A percentile compares a stretch with the other conserved stretches of the same genome.
These are phyloP conservation scores for Anser cygnoides DNA, from an alignment of 2,113 vertebrate genomes.

Conservation along the genomic window DNA sequence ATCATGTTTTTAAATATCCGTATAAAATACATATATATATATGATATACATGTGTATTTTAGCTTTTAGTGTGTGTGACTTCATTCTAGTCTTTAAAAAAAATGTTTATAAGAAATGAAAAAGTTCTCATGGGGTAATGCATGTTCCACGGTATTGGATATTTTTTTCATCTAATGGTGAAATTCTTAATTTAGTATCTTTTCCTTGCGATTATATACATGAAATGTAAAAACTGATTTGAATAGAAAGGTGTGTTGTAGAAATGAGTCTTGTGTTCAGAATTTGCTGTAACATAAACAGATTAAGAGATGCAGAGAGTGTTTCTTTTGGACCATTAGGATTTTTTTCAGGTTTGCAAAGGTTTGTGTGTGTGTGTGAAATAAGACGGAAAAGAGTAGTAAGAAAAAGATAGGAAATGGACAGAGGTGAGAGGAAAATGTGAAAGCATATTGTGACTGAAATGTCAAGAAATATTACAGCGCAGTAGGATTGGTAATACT, in stretches of 20 bases:
- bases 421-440: neutral
- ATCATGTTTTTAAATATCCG: neutral
- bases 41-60: neutral
- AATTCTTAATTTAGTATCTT: neutral
- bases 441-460: neutral
- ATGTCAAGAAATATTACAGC: neutral
- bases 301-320: neutral
- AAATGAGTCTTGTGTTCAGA: neutral
- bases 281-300: neutral
- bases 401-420: neutral
- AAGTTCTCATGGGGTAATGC: neutral
- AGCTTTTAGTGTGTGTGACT: neutral
- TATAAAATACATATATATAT: neutral
- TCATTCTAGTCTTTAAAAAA: neutral
- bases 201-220: neutral
- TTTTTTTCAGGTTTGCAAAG: neutral
- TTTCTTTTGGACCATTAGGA: neutral
- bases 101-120: neutral
- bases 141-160: neutral
- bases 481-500: neutral
- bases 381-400: neutral
- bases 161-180: neutral
- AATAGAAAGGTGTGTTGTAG: neutral
- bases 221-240: neutral
- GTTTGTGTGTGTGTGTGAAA: neutral